Percentiles rank a stretch among this genome's conserved stretches.
Conservation (phyloP, 2,113 vertebrate species). For the Leucosticte australis region DNA sequence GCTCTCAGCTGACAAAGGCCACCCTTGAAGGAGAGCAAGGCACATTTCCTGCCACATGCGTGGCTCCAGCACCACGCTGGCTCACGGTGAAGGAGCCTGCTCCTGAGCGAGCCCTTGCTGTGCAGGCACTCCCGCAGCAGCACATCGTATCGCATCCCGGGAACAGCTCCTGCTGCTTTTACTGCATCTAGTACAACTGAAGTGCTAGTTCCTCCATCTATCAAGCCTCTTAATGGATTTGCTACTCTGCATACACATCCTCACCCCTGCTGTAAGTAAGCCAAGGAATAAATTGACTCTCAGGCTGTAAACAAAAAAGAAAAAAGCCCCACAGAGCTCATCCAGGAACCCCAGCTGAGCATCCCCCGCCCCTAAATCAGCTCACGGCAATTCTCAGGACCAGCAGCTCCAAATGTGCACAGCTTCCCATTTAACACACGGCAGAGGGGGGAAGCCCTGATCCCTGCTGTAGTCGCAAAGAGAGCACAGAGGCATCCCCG, state of each 20-base stretch:
- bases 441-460: background rate
- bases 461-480: fast-evolving
- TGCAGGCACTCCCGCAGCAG: background rate
- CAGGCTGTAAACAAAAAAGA: background rate
- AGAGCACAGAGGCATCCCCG: background rate
- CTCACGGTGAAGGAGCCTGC: background rate
- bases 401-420: background rate
- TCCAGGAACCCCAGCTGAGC: background rate
- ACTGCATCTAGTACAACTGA: background rate
- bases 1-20: background rate
- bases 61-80: background rate
- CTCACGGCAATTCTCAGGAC: background rate
- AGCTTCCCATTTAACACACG: background rate
- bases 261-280: constrained; percentile 15
- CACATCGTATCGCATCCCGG: background rate
- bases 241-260: background rate
- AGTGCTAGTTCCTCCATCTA: background rate
- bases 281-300: background rate
- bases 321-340: background rate
- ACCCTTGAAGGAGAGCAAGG: background rate
- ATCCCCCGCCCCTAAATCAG: background rate
- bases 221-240: background rate
- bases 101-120: background rate
- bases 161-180: constrained; percentile 15
- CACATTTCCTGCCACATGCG: background rate